Evolutionary conservation across 2,797 vertebrate species (phyloP).

Genomic region (Nyctibius grandis): DNA sequence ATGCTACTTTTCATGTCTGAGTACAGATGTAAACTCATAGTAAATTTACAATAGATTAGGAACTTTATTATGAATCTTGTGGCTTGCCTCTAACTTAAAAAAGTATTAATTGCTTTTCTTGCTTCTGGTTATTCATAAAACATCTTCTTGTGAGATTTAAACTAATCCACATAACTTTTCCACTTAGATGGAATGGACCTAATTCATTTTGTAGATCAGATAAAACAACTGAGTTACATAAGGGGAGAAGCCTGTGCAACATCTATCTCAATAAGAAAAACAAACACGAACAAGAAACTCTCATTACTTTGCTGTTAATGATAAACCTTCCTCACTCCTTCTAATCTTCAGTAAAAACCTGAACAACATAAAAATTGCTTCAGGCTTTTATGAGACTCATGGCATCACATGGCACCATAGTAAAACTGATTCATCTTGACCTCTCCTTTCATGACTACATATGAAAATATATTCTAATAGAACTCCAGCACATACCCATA

Average conservation of each 20-base stretch:
- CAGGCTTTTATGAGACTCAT: background rate
- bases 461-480: background rate
- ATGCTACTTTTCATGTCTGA: background rate
- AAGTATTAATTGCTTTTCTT: background rate
- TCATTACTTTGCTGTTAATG: background rate
- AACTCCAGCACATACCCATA: background rate
- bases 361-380: background rate
- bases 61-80: background rate
- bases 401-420: background rate
- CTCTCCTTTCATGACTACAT: background rate
- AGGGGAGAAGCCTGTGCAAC: background rate
- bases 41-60: background rate
- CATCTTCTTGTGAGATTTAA: background rate
- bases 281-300: background rate
- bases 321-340: background rate
- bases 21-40: background rate
- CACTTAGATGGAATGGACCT: background rate
- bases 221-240: background rate
- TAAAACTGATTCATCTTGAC: background rate
- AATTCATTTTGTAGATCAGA: background rate
- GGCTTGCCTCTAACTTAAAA: background rate
- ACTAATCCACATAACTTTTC: background rate
- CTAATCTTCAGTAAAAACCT: background rate
- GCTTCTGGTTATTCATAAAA: background rate
- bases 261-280: background rate